Evolutionary conservation across 2,797 vertebrate genomes (phyloP).

Genomic region (Antrozous pallidus): DNA sequence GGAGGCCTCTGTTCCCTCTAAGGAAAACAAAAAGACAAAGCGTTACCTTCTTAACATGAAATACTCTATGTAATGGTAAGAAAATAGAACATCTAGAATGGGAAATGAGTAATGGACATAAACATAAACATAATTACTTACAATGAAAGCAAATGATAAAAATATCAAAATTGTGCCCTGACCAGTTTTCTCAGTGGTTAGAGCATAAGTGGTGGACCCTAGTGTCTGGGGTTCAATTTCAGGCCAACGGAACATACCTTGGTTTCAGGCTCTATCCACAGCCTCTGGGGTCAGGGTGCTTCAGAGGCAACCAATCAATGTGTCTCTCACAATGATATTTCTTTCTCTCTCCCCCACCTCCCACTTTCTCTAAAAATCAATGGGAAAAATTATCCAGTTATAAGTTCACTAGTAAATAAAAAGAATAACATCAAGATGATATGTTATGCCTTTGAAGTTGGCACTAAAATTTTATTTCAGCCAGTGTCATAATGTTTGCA

Average conservation of each 20-base stretch:
- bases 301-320: too few species aligned
- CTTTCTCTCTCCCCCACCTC: too few species aligned
- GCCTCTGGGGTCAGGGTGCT: too few species aligned
- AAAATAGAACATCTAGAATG: background rate
- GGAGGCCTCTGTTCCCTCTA: constrained; percentile 63
- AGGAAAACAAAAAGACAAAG: background rate
- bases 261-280: too few species aligned
- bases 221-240: too few species aligned
- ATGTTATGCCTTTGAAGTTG: background rate
- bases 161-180: background rate
- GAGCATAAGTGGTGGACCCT: too few species aligned
- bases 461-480: background rate
- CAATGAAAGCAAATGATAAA: background rate
- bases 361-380: too few species aligned
- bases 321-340: too few species aligned
- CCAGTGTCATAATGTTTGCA: background rate
- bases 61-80: background rate
- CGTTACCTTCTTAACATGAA: background rate
- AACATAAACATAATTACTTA: background rate
- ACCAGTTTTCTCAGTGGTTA: too few species aligned
- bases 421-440: background rate
- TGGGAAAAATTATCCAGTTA: background rate
- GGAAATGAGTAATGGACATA: background rate
- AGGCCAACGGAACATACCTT: too few species aligned
- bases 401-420: background rate